A percentile compares a stretch with the other conserved stretches of the same genome.
These are phyloP conservation scores for Apostichopus californicus DNA, from an alignment of 35 echinoderm and acorn worm species.

Conservation along the genomic window DNA sequence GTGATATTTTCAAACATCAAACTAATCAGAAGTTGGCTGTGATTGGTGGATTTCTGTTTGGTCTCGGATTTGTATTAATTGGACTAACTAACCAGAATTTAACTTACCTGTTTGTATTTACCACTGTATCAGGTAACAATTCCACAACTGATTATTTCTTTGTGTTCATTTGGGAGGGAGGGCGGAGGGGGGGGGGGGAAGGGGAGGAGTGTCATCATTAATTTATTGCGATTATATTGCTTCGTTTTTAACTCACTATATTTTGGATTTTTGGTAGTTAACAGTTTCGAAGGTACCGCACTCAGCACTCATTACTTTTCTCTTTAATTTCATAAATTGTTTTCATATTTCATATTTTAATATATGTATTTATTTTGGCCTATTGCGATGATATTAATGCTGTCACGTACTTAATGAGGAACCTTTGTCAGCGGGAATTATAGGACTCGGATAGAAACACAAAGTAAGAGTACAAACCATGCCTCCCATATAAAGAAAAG, in stretches of 20 bases:
- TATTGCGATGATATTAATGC: not conserved
- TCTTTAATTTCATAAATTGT: no score
- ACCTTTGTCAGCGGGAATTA: no score
- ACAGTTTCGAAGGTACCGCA: no score
- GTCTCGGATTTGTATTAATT: not conserved
- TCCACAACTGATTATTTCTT: not conserved
- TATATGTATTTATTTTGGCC: not conserved
- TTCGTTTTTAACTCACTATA: not conserved
- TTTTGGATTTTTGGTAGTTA: not conserved
- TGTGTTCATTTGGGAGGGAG: not conserved
- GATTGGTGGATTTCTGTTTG: not conserved
- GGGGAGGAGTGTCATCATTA: not conserved
- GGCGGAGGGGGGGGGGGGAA: no score
- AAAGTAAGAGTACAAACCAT: no score
- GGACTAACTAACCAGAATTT: not conserved
- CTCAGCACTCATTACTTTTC: no score
- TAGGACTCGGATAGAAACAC: no score
- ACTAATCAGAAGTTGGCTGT: not conserved
- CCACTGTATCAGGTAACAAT: not conserved
- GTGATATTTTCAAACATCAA: not conserved
- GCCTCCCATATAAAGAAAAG: no score
- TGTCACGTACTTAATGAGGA: no score
- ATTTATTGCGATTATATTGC: not conserved
- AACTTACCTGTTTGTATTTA: not conserved
- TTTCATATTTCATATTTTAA: no score